phyloP scores from a whole-genome alignment of 2,113 vertebrate species.

The Uria lomvia region DNA sequence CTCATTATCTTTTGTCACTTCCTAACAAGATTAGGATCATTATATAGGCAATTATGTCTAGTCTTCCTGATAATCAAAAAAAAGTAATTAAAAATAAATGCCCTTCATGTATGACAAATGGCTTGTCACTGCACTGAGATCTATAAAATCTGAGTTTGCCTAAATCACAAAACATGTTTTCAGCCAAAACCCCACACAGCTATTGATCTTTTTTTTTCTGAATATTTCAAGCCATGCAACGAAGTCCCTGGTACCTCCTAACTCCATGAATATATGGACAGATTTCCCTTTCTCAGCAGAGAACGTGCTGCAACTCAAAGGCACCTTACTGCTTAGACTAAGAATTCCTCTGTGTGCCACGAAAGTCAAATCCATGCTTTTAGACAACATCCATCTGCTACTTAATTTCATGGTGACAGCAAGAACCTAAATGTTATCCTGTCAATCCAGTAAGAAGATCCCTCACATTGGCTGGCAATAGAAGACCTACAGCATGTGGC shows the following conservation, averaged over 20 bases:
- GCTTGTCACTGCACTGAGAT: background rate
- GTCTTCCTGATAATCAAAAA: background rate
- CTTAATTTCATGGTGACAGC: background rate
- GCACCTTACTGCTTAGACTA: background rate
- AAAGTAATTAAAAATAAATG: background rate
- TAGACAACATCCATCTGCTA: background rate
- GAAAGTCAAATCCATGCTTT: background rate
- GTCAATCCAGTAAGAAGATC: background rate
- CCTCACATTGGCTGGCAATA: background rate
- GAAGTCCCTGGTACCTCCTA: background rate
- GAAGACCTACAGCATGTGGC: background rate
- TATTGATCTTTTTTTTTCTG: background rate
- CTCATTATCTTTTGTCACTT: background rate
- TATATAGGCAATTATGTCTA: background rate
- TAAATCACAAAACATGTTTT: background rate
- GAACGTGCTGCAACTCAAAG: background rate
- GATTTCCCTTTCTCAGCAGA: background rate
- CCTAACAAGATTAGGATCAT: background rate
- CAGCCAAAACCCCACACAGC: background rate
- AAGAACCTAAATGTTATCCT: background rate
- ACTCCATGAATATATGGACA: background rate
- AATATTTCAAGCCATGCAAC: background rate
- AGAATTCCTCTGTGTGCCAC: background rate
- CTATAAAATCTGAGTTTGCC: background rate
- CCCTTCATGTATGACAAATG: background rate